Evolutionary conservation across 2,113 vertebrate genomes (phyloP), one percentile per base, ranked within the genome.

Genomic region (Irena cyanogastra): DNA sequence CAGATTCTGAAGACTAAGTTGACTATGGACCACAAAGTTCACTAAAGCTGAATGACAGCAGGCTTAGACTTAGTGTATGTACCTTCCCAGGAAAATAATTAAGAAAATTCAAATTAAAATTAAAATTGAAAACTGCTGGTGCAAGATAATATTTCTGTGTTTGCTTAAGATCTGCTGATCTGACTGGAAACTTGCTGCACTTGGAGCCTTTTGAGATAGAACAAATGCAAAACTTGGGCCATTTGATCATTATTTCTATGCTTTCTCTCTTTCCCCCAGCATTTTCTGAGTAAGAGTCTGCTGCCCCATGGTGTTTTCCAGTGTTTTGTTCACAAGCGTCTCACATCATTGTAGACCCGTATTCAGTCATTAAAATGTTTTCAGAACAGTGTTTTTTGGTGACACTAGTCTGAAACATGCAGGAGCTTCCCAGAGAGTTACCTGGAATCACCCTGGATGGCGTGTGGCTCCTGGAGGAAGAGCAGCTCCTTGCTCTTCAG

Each of bases 291-390:
- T 10, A 28, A 21, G 19, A 17, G 3, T 53, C 28, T 45, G 17
- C 54, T 89, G 28, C 6, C 13, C 7, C 7, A 7, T 33, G 30
- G 2, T 0, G 1, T 13, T 72, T 82, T 66, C 11, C 21, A 56
- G 1, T 31, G 3, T 56, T 49, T 71, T 52, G 1, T 61, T 68
- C 42, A 24, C 13, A n/a, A 42, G 22, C n/a, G 7, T 24, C 10
- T 78, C 14, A 4, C 21, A 33, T 20, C 13, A 27, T 16, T 64
- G 27, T 47, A 52, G 9, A 44, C 13, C 9, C 1, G 0, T 63
- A 16, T 35, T 45, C 12, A 39, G 24, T 33, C 2, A 0, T 16
- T 49, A 57, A 26, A 37, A 19, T 26, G 4, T 69, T 85, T 85
- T n/a, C 59, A 53, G 45, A 59, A 7, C 18, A 27, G 21, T 68